Evolutionary conservation across 2,888 invertebrate species (phyloP), one percentile per base, ranked within the genome.

Genomic region (Macrophya annulata): DNA sequence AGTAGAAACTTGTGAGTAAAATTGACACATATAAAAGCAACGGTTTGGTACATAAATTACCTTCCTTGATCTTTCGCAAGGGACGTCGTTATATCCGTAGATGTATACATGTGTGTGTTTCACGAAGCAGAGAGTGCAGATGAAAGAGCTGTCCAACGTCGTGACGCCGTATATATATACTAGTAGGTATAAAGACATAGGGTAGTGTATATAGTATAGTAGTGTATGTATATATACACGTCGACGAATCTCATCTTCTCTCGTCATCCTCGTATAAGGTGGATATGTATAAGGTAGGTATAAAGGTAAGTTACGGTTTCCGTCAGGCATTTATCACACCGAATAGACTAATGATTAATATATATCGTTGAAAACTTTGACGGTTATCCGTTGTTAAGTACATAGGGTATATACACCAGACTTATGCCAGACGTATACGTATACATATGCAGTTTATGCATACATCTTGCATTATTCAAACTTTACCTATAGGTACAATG

Each of bases 41-140:
- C 25, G 77, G 77, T 55, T 55, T 77, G 77, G 51, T 77, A 51
- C 77, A 77, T 77, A 77, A 77, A 77, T 77, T 77, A 77, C 77
- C 77, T 55, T 77, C 77, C 77, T 77, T 77, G 77, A 77, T 77
- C 77, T 77, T 77, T 77, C 77, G 31, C 71, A 31, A 25, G 55
- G 40, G 25, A 77, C 77, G 77, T 77, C 77, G 77, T 77, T 77
- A 77, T 77, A 77, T 77, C 55, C 77, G 48, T 55, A 51, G 21
- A n/a, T 31, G 31, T 31, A 31, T 31, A 3, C 31, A 31, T 31
- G 31, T 31, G 48, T 37, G 51, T 77, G 55, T 77, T 15, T 59
- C 40, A 4, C 59, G 3, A 8, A 8, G 51, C 76, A 77, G 31
- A 81, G 59, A 62, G 59, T 81, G 59, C 81, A 43, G 81, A 81